phyloP scores from a whole-genome alignment of 2,113 vertebrate genomes.

The Aramus guarauna region DNA sequence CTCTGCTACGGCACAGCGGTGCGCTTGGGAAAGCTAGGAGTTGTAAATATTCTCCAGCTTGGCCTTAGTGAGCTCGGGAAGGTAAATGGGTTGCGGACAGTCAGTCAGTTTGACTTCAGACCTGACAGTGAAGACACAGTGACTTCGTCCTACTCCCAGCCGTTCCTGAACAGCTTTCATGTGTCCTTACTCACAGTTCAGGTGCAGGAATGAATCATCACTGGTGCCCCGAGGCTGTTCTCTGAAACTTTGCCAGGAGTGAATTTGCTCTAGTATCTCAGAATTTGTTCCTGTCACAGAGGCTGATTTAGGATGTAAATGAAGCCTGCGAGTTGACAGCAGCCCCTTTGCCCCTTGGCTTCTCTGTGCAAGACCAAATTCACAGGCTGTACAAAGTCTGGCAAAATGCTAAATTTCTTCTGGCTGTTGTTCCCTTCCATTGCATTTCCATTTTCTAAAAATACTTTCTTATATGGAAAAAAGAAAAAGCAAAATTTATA shows the following conservation, averaged over 20 bases:
- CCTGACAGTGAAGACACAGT: not conserved
- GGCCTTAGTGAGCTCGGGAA: not conserved
- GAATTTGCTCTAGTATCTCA: constrained; percentile 6
- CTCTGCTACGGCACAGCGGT: not conserved
- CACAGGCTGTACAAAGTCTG: not conserved
- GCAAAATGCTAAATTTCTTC: not conserved
- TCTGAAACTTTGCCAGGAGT: not conserved
- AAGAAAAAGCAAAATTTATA: not conserved
- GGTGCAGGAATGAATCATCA: not conserved
- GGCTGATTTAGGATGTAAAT: constrained; percentile 3
- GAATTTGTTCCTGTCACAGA: constrained; percentile 8
- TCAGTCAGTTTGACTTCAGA: not conserved
- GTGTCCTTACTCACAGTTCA: not conserved
- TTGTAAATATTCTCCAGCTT: not conserved
- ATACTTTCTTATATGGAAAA: not conserved
- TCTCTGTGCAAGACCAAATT: not conserved
- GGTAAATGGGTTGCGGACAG: not conserved
- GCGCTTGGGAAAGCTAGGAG: not conserved
- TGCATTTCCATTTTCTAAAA: not conserved
- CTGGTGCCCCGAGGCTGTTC: not conserved
- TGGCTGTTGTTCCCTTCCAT: not conserved
- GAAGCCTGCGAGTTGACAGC: not conserved
- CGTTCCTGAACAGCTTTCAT: not conserved
- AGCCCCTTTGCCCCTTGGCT: not conserved
- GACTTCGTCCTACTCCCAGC: not conserved